phyloP scores from a whole-genome alignment of 2,888 invertebrate species.

The Pandemis cinnamomeana region DNA sequence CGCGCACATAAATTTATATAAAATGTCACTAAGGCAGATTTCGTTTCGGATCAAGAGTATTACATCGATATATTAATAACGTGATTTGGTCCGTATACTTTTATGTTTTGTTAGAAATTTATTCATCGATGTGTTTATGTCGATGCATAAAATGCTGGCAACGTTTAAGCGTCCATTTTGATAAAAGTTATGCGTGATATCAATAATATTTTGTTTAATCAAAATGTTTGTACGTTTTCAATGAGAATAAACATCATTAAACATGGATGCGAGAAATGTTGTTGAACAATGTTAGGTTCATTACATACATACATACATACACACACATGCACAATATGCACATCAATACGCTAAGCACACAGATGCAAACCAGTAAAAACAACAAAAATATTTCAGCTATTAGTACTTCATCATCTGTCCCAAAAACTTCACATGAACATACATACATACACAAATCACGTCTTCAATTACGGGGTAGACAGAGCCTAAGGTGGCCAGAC shows the following conservation, averaged over 20 bases:
- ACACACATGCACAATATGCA: too few species aligned
- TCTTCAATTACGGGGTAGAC: too few species aligned
- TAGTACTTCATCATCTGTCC: too few species aligned
- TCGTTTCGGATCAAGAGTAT: constrained; percentile 83
- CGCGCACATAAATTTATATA: constrained; percentile 78
- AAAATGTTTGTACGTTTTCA: background rate
- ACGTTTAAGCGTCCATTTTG: constrained; percentile 23
- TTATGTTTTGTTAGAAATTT: constrained; percentile 74
- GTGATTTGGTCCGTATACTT: constrained; percentile 74
- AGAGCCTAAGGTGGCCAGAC: too few species aligned
- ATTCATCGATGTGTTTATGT: constrained; percentile 50
- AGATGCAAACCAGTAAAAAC: too few species aligned
- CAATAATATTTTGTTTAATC: constrained; percentile 9
- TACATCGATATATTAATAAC: constrained; percentile 83
- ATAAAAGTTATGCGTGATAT: constrained; percentile 25
- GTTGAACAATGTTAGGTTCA: background rate
- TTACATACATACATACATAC: too few species aligned
- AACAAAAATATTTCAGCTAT: too few species aligned
- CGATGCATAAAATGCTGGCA: constrained; percentile 37
- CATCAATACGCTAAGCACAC: too few species aligned
- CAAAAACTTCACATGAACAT: too few species aligned
- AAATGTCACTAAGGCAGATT: constrained; percentile 76
- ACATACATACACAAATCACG: too few species aligned
- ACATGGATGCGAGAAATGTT: background rate
- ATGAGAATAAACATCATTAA: background rate